Percentiles rank a stretch among this genome's conserved stretches.
Evolutionary conservation across 2,888 invertebrate species (phyloP).

Genomic region (Allophyes oxyacanthae): DNA sequence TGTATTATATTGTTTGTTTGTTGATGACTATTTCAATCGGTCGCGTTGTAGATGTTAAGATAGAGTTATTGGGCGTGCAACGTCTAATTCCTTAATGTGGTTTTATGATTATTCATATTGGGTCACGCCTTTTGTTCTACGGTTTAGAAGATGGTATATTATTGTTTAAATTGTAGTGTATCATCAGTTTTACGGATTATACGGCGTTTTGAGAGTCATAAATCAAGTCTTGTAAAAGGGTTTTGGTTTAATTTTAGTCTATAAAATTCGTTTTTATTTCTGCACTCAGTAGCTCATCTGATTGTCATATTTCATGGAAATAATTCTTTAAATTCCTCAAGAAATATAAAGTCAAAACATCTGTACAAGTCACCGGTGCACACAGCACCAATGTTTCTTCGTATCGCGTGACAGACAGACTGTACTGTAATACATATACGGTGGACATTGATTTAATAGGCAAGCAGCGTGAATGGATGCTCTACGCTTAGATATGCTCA

Average conservation of each 20-base stretch:
- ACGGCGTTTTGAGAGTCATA: conserved; percentile 33
- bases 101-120: conserved; percentile 78
- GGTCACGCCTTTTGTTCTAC: conserved; percentile 80
- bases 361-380: conserved; percentile 43
- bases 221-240: conserved; percentile 38
- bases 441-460: conserved; percentile 81
- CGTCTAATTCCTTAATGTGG: conserved; percentile 81
- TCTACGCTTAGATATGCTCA: conserved; percentile 62
- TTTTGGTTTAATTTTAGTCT: conserved; percentile 6
- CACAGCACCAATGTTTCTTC: conserved; percentile 63
- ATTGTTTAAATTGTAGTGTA: conserved; percentile 45
- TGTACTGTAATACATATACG: conserved; percentile 71
- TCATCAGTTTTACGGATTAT: conserved; percentile 44
- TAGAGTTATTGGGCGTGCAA: conserved; percentile 81
- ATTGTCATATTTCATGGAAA: conserved; percentile 28
- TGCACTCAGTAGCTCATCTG: conserved; percentile 1
- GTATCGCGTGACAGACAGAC: conserved; percentile 70
- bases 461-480: conserved; percentile 72
- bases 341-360: conserved; percentile 44
- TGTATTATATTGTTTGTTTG: conserved; percentile 69
- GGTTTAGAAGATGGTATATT: conserved; percentile 54
- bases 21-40: conserved; percentile 80
- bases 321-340: conserved; percentile 42
- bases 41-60: conserved; percentile 73
- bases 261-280: conserved; percentile 29